Conservation (phyloP, 2,888 invertebrate genomes). For the Sycophila texana region DNA sequence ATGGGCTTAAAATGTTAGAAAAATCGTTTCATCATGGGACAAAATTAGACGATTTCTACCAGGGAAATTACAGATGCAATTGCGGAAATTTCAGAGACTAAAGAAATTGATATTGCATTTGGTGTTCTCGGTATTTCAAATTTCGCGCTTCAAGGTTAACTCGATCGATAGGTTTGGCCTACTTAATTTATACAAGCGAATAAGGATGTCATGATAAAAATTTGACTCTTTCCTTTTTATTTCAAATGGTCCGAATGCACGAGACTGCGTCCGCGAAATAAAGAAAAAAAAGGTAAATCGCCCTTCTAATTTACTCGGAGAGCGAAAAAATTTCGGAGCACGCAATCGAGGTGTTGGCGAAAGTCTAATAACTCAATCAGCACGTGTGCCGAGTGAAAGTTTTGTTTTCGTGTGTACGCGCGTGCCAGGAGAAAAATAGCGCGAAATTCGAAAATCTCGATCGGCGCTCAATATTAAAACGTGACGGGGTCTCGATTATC, state of each 20-base stretch:
- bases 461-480: constrained; percentile 47
- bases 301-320: constrained; percentile 30
- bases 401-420: not conserved
- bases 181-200: no score
- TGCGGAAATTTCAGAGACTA: no score
- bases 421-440: constrained; percentile 9
- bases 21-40: no score
- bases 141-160: no score
- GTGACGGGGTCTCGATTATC: constrained; percentile 49
- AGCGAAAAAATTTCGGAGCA: constrained; percentile 33
- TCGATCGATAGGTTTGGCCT: no score
- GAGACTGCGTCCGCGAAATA: not conserved
- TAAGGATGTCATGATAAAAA: no score
- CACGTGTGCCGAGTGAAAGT: constrained; percentile 43
- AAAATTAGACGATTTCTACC: no score
- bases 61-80: no score
- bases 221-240: no score
- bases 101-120: no score
- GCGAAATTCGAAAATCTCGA: constrained; percentile 50
- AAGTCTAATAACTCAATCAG: constrained; percentile 55
- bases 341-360: constrained; percentile 54
- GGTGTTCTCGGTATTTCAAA: no score
- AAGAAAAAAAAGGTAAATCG: constrained; percentile 17
- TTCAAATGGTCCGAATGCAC: not conserved
- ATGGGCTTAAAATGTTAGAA: no score